A percentile compares a stretch with the other conserved stretches of the same genome.
Evolutionary conservation across 1,140 invertebrate genomes (phyloP).

Genomic region (Hypsibius dujardini): DNA sequence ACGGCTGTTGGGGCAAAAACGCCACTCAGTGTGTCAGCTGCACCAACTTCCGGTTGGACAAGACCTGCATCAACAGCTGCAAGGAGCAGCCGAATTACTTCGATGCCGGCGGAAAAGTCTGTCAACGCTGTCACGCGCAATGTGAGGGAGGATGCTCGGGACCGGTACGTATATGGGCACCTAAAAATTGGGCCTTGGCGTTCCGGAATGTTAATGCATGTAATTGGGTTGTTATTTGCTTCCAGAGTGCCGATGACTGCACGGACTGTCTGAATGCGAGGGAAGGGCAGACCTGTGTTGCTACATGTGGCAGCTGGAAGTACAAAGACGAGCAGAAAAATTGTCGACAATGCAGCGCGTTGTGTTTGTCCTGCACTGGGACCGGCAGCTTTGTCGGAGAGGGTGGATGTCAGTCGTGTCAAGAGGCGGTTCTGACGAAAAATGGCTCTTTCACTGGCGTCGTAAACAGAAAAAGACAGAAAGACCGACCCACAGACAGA

Average conservation of each 20-base stretch:
- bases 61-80: conserved; percentile 62
- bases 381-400: conserved; percentile 59
- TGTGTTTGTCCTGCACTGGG: conserved; percentile 48
- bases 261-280: conserved; percentile 61
- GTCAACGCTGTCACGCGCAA: conserved; percentile 67
- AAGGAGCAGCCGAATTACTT: conserved; percentile 47
- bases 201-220: not conserved
- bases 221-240: not conserved
- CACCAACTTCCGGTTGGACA: conserved; percentile 54
- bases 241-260: conserved; percentile 57
- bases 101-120: conserved; percentile 51
- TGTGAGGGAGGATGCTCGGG: conserved; percentile 65
- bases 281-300: conserved; percentile 71
- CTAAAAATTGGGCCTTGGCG: not conserved
- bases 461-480: conserved; percentile 20
- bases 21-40: conserved; percentile 73
- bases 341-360: conserved; percentile 37
- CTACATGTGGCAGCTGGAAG: conserved; percentile 60
- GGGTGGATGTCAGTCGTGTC: conserved; percentile 69
- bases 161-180: conserved; percentile 35
- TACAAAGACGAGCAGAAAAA: conserved; percentile 61
- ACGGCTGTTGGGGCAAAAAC: conserved; percentile 87
- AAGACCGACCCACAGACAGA: not conserved
- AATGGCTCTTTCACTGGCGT: conserved; percentile 25
- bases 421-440: conserved; percentile 60